Evolutionary conservation across 2,888 invertebrate genomes (phyloP), one percentile per base, ranked within the genome.

Genomic region (Caenorhabditis doughertyi): DNA sequence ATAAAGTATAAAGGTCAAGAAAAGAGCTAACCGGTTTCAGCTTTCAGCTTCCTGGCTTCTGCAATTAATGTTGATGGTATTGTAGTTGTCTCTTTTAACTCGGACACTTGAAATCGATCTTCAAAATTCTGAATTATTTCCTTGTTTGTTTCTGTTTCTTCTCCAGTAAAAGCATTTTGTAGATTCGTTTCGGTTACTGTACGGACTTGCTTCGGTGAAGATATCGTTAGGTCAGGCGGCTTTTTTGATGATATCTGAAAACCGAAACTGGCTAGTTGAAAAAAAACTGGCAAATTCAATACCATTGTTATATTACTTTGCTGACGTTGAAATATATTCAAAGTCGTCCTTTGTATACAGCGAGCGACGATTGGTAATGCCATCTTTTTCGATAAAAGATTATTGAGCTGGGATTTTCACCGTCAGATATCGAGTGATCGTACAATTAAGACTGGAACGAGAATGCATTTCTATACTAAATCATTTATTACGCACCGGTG

Each of bases 121-220:
- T 70, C 79, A 23, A 81, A 81, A 18, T 64, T 44, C 21, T 62
- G 39, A 39, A 81, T 13, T 9, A 81, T 64, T 11, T 70, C 49
- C 21, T 23, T 44, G 70, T 81, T 62, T 21, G 68, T 47, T 27
- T 44, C 35, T 21, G 35, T 55, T 44, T 81, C 81, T 21, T 74
- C 81, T 32, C 64, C 81, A 1, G 70, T 32, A 11, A 74, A 25
- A 3, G 64, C 23, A 27, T 56, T 62, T 39, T 74, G 55, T 4
- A 81, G 64, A 39, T 16, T 49, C 21, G 60, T 51, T 42, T 81
- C 81, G 0, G 44, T 39, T n/a, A 73, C 21, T 3, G 62, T 73
- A 18, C 18, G 27, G 3, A 74, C 55, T 72, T 79, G 71, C 32
- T 32, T 56, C 2, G 65, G n/a, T 9, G 47, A 5, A 13, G 39